These are phyloP conservation scores for Episyrphus balteatus DNA, from an alignment of 1,140 invertebrate species.

Conservation along the genomic window DNA sequence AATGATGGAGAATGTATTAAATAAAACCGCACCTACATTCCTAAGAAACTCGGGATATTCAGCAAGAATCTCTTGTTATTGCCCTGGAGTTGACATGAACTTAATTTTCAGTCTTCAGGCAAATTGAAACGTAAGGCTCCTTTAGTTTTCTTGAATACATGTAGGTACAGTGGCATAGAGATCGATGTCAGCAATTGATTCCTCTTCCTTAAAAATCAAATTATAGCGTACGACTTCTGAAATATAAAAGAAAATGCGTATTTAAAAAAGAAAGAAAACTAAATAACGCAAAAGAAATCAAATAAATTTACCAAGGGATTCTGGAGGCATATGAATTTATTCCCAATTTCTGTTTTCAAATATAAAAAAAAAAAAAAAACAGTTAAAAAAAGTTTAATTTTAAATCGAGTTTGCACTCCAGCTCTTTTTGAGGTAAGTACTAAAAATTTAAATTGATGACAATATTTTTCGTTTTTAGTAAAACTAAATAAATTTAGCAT, in stretches of 20 bases:
- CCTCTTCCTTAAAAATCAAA: constrained; percentile 17
- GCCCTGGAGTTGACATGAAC: constrained; percentile 28
- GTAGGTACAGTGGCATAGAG: constrained; percentile 24
- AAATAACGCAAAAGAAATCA: too few species aligned
- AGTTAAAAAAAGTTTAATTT: too few species aligned
- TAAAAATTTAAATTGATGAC: too few species aligned
- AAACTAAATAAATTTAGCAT: too few species aligned
- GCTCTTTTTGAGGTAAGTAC: too few species aligned
- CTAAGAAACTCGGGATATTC: constrained; percentile 33
- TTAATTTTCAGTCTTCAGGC: constrained; percentile 16
- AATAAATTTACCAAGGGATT: constrained; percentile 26
- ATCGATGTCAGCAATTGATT: constrained; percentile 12
- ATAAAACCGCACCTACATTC: constrained; percentile 31
- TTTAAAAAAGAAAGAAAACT: too few species aligned
- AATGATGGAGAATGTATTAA: constrained; percentile 27
- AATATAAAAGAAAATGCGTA: too few species aligned
- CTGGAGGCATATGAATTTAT: constrained; percentile 23
- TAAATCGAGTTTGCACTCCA: too few species aligned
- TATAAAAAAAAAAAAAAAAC: too few species aligned
- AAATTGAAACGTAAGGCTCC: constrained; percentile 17
- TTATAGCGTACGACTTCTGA: constrained; percentile 26
- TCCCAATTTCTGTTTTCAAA: constrained; percentile 17
- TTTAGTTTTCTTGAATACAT: constrained; percentile 28
- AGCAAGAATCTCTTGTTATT: constrained; percentile 26
- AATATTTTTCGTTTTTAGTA: too few species aligned